Conservation (phyloP, 2,113 vertebrate species). For the Heterochromis multidens region DNA sequence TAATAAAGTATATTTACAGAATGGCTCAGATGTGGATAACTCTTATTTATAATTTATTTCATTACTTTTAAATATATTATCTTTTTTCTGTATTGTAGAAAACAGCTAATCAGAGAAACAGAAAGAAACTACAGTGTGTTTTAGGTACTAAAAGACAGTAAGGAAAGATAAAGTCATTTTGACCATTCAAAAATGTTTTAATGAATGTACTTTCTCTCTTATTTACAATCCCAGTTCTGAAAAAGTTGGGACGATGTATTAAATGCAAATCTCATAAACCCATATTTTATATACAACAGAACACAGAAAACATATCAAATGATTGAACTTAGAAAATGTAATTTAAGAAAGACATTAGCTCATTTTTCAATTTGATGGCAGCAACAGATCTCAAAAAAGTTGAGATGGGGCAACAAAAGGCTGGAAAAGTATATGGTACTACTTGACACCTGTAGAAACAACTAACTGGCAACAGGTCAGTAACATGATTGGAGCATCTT, state of each 20-base stretch:
- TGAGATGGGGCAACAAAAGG: neutral
- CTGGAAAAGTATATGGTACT: neutral
- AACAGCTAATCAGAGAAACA: neutral
- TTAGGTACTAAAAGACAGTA: neutral
- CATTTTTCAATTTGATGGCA: neutral
- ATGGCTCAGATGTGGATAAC: neutral
- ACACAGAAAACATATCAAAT: neutral
- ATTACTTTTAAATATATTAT: neutral
- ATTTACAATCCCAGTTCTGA: neutral
- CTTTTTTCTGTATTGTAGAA: neutral
- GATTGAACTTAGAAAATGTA: neutral
- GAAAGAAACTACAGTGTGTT: neutral
- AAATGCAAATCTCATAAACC: neutral
- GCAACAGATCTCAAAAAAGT: neutral
- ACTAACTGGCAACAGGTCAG: too few relatives aligned
- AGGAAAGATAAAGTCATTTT: neutral
- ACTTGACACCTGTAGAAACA: neutral
- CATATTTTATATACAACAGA: neutral
- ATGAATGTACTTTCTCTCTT: neutral
- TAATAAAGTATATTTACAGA: neutral
- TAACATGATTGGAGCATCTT: too few relatives aligned
- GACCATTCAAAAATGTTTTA: too few relatives aligned
- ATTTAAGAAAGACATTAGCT: neutral
- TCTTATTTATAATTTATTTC: neutral
- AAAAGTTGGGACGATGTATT: neutral